phyloP scores from a whole-genome alignment of 2,797 vertebrate species.

The Coilia nasus region DNA sequence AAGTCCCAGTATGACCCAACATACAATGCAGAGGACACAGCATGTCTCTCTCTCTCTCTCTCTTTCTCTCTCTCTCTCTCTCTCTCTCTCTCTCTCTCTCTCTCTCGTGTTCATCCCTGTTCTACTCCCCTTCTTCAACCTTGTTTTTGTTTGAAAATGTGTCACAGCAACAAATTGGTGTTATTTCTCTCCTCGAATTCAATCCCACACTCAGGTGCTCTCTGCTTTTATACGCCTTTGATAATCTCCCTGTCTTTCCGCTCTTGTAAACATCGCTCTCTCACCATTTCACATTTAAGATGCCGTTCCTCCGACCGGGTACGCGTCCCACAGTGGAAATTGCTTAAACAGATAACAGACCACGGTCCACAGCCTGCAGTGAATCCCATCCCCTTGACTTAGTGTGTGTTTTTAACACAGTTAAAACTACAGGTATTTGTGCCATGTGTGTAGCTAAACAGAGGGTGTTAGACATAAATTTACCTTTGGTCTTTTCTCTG shows the following conservation, averaged over 20 bases:
- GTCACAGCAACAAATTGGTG: neutral
- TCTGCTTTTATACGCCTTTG: neutral
- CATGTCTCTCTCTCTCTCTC: conserved; percentile 14
- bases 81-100: conserved; percentile 9
- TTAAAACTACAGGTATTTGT: neutral
- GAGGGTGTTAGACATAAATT: neutral
- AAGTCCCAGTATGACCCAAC: neutral
- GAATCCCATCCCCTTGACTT: neutral
- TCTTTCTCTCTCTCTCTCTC: neutral
- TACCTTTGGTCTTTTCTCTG: neutral
- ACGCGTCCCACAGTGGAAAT: neutral
- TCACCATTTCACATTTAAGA: neutral
- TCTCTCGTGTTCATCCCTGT: neutral
- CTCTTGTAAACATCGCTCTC: neutral
- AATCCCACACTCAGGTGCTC: neutral
- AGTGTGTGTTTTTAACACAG: neutral
- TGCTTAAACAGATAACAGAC: neutral
- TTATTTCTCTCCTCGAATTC: neutral
- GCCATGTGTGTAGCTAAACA: neutral
- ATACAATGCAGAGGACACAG: conserved; percentile 12
- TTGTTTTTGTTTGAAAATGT: neutral
- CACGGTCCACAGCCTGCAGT: neutral
- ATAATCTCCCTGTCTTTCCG: conserved; percentile 3
- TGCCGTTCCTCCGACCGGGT: neutral
- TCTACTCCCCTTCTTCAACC: neutral